These are phyloP conservation scores for Malthinus flaveolus DNA, from an alignment of 2,888 invertebrate species.

Conservation along the genomic window DNA sequence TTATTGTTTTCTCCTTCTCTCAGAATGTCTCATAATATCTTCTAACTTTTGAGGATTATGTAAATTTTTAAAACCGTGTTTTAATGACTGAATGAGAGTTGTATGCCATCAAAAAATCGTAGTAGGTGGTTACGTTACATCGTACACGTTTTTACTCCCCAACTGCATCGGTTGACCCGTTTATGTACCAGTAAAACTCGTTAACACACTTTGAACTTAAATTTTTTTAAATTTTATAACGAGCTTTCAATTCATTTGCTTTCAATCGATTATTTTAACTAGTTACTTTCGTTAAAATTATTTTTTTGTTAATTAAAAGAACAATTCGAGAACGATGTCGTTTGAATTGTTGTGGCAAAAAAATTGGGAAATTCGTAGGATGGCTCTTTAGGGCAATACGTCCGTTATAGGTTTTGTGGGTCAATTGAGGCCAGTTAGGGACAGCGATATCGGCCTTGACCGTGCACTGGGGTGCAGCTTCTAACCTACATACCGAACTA, in stretches of 20 bases:
- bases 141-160: no score
- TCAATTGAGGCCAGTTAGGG: constrained; percentile 27
- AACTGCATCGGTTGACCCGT: no score
- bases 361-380: constrained; percentile 7
- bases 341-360: background rate
- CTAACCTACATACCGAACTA: constrained; percentile 27
- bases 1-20: no score
- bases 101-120: no score
- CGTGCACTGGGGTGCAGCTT: constrained; percentile 33
- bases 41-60: no score
- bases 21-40: no score
- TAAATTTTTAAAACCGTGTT: no score
- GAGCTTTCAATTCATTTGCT: background rate
- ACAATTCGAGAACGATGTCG: constrained; percentile 9
- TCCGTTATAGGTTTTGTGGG: constrained; percentile 33
- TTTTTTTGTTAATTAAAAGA: background rate
- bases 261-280: background rate
- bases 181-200: no score
- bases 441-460: constrained; percentile 33
- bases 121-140: no score
- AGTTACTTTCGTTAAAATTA: background rate
- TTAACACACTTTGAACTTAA: background rate
- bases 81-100: no score
- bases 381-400: constrained; percentile 28
- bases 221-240: background rate